phyloP scores from a whole-genome alignment of 2,113 vertebrate genomes.

The human (Homo sapiens) region GRCh38 chr1:199040501-199041000 shows the following conservation, averaged over 20 bases:
- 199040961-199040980: not conserved
- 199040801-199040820: not conserved
- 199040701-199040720: not conserved
- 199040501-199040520: not conserved
- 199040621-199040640: no score
- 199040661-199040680: not conserved
- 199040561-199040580: not conserved
- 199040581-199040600: not conserved
- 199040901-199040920: not conserved
- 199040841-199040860: not conserved
- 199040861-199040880: not conserved
- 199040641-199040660: not conserved
- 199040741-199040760: accelerated
- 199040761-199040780: not conserved
- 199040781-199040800: not conserved
- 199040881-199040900: not conserved
- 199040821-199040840: not conserved
- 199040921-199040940: not conserved
- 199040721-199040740: accelerated
- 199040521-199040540: not conserved
- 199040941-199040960: not conserved
- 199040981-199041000: not conserved
- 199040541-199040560: not conserved
- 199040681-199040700: no score
- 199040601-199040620: not conserved